Evolutionary conservation across 53 echinoderm and acorn worm genomes (phyloP), one percentile per base, ranked within the genome.

Genomic region (Henricia sp.): DNA sequence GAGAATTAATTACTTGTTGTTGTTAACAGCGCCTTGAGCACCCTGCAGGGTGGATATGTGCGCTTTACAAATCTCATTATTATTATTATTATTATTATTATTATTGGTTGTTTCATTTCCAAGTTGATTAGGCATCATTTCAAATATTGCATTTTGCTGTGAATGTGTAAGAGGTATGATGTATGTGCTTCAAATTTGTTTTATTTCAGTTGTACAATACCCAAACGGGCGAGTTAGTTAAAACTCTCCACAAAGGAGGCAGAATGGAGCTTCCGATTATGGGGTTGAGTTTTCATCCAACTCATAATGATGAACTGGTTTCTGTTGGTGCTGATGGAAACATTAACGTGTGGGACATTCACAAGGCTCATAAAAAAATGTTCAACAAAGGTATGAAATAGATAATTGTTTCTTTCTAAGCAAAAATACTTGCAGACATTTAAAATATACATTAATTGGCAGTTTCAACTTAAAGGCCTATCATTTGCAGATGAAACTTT

Each of bases 241-340:
- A 53, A 16, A 57, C 30, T 4, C 67, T 95, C 2, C 77, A 90
- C 66, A 72, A 86, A 33, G 99, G 80, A 42, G 80, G 80, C 0
- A 62, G 64, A 3, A 64, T 80, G 80, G 92, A 90, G 3, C 87
- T 99, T 2, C 99, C 99, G 4, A 87, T 99, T 1, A 92, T 95
- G 88, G 86, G 92, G 33, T 75, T 99, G 0, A 86, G 68, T n/a
- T 99, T 91, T 71, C 99, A 99, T 68, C 99, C 99, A 0, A 71
- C 50, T 32, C 69, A 86, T 27, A 59, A 89, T 8, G 71, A 90
- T 29, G 85, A 82, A 14, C 73, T 99, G 37, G 68, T 99, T 4
- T 76, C 92, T 1, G 93, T 92, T 19, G 99, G 95, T 8, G 88
- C 95, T 5, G 95, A 99, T 57, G 95, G 99, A 16, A 85, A 54